Percentiles rank a stretch among this genome's conserved stretches.
These are phyloP conservation scores for Passer montanus DNA, from an alignment of 2,113 vertebrate genomes.

Conservation along the genomic window DNA sequence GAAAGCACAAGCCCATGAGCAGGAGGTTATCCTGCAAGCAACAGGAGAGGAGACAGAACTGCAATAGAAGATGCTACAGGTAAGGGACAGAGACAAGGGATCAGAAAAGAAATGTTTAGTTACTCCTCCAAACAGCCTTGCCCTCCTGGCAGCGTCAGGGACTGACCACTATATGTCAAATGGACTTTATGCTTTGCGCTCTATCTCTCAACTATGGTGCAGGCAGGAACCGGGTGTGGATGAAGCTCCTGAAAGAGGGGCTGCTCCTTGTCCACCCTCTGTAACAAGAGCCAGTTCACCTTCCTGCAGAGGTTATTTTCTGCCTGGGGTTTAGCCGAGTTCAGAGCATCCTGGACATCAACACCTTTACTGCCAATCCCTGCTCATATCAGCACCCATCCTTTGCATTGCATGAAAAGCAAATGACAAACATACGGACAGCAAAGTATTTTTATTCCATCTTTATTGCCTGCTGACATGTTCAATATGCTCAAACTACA, in stretches of 20 bases:
- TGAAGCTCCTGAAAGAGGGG: neutral
- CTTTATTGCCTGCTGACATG: conserved; percentile 70
- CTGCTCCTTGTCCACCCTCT: neutral
- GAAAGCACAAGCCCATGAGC: neutral
- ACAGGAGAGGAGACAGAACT: neutral
- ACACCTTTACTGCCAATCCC: conserved; percentile 62
- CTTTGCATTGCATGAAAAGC: conserved; percentile 68
- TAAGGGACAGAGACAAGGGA: neutral
- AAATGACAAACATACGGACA: conserved; percentile 70
- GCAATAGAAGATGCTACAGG: neutral
- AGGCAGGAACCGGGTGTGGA: neutral
- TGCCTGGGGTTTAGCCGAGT: conserved; percentile 20
- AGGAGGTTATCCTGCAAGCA: neutral
- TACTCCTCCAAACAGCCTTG: neutral
- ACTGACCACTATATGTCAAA: neutral
- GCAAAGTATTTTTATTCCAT: conserved; percentile 73
- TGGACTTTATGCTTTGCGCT: neutral
- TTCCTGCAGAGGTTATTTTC: neutral
- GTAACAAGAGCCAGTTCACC: neutral
- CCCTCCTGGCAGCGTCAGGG: neutral
- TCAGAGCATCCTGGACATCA: conserved; percentile 54
- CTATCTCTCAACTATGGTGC: neutral
- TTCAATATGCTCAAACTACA: conserved; percentile 70
- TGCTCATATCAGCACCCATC: conserved; percentile 40
- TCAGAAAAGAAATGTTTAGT: neutral